Evolutionary conservation across 2,113 vertebrate species (phyloP), one percentile per base, ranked within the genome.

Genomic region (Neodon shergylaensis): DNA sequence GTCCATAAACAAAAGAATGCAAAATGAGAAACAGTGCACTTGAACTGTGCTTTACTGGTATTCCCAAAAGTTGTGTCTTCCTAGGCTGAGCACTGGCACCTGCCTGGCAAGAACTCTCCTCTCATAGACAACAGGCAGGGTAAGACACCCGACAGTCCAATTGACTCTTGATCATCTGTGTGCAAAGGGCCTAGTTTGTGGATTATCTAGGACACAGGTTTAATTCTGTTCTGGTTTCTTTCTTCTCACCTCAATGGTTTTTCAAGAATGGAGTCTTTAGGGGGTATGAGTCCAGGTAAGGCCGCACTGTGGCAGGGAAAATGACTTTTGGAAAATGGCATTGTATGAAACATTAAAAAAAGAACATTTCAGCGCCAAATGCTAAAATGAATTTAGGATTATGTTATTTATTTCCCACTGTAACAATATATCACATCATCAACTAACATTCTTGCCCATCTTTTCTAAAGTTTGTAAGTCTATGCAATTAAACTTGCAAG

Each of bases 141-240:
- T 58, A 81, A 95, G 79, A 91, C 65, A 93, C 61, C 91, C 89
- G 63, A 91, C 61, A 91, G 94, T 88, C 90, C 92, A 95, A 94
- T 96, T 95, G 94, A 96, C 94, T 97, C 96, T 95, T 97, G 95
- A 96, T 92, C 54, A 42, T 94, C 73, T 90, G 66, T 54, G 66
- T 81, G 47, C n/a, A 44, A 95, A 95, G 83, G 84, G 65, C 92
- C 90, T 78, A 33, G 88, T 95, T 96, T 98, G 95, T 97, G 95
- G 96, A 97, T 97, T 94, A 94, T 88, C 92, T 91, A 47, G 85
- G 77, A 87, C 58, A 47, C 91, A 84, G 84, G 47, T 92, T 90
- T 85, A 92, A 92, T 54, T 90, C n/a, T 95, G 72, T 72, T 77
- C 68, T 89, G 63, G 47, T 74, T 97, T 87, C 65, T 47, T 39